phyloP scores from a whole-genome alignment of 2,113 vertebrate species.

The Peucedramus taeniatus region DNA sequence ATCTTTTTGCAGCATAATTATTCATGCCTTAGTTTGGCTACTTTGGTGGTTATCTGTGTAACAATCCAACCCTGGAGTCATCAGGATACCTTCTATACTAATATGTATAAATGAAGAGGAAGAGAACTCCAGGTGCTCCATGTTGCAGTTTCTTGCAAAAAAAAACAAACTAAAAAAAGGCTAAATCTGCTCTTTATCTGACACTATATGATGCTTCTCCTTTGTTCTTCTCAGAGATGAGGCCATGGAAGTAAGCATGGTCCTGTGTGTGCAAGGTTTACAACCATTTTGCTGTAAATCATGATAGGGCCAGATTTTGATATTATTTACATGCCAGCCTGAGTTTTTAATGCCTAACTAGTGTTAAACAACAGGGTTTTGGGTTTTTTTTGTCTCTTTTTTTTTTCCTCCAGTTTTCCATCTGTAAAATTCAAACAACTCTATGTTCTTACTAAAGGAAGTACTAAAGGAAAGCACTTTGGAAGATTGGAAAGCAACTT shows the following conservation, averaged over 20 bases:
- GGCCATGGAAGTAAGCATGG: neutral
- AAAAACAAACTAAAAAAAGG: neutral
- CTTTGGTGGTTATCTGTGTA: neutral
- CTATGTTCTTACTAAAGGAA: neutral
- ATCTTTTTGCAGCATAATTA: neutral
- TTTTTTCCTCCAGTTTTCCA: neutral
- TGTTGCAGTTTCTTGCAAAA: neutral
- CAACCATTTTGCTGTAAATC: neutral
- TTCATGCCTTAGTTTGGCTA: neutral
- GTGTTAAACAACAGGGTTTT: fast-evolving
- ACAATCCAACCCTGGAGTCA: neutral
- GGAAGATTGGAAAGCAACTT: neutral
- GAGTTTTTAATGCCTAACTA: neutral
- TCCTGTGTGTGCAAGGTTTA: neutral
- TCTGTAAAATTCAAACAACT: neutral
- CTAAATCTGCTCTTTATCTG: neutral
- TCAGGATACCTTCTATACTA: neutral
- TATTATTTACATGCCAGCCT: neutral
- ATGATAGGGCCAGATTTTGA: neutral
- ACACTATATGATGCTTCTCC: neutral
- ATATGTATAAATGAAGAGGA: neutral
- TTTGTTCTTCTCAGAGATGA: neutral
- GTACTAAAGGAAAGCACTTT: neutral
- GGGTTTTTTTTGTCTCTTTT: neutral
- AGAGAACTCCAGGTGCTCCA: neutral